Evolutionary conservation across 1,140 invertebrate species (phyloP), one percentile per base, ranked within the genome.

Genomic region (Chionoecetes opilio): DNA sequence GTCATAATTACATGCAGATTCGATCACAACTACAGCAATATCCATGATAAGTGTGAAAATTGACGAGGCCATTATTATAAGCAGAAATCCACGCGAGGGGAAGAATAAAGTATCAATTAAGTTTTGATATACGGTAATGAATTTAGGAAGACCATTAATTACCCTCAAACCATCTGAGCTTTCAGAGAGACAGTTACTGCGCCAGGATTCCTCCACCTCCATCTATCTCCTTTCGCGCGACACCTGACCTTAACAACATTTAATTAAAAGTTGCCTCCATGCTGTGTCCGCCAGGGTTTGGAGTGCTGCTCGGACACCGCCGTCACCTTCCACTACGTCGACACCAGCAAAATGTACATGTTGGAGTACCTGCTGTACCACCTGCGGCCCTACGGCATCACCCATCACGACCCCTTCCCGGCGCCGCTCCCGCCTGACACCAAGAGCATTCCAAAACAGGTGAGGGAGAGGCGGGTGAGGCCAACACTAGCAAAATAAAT

Each of bases 311-410:
- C 99, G 17, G 99, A 99, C 97, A 99, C 98, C 96, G 99, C 99
- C 0, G 98, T 99, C 63, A 99, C 99, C 0, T 99, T 99, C 97
- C 99, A 99, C 97, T 99, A 99, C 96, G 98, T 99, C 3, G 98
- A 98, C n/a, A 99, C 99, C 0, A 98, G 99, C 96, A 98, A 98
- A 97, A 99, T 99, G 99, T 99, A 99, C 97, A 98, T 99, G 2
- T 97, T 99, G 37, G 99, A 99, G 96, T 99, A 99, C 97, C 97
- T 99, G 38, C 98, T 99, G 96, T 99, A 99, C 97, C 99, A 99
- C 97, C 97, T 99, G 87, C 97, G 99, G 93, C 99, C 99, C 0
- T 99, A 98, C 97, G 99, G 99, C 82, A 96, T 97, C 35, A 5
- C 86, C 0, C 82, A 85, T 63, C 46, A 84, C 32, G 87, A 91